Conservation (phyloP, 2,113 vertebrate species). For the Lethenteron camtschaticum region DNA sequence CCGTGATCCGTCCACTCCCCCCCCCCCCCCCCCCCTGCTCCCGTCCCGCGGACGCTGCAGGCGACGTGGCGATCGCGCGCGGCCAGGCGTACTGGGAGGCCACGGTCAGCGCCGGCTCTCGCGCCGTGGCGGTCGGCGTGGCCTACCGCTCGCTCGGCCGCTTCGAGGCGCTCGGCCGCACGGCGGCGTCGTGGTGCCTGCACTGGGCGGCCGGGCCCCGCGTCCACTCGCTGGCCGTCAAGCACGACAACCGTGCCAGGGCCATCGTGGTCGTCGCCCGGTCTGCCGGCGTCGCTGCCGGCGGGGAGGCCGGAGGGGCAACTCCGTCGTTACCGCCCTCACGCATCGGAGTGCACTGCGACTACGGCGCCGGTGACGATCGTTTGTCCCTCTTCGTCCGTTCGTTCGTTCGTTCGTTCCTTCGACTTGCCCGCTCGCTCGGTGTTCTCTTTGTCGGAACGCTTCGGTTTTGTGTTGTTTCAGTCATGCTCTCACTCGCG, state of each 20-base stretch:
- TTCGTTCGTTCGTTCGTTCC: not conserved
- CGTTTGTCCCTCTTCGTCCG: not conserved
- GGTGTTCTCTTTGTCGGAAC: too few species aligned
- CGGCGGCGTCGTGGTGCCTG: conserved; percentile 62
- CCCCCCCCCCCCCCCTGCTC: not conserved
- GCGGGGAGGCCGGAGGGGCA: too few species aligned
- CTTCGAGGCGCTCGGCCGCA: conserved; percentile 86
- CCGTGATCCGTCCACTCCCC: not conserved
- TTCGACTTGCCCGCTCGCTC: too few species aligned
- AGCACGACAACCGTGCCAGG: conserved; percentile 85
- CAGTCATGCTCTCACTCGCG: too few species aligned
- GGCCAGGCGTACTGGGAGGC: conserved; percentile 91
- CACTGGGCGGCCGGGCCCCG: conserved; percentile 94
- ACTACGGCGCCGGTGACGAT: conserved; percentile 56
- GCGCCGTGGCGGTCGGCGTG: conserved; percentile 55
- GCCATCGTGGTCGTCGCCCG: conserved; percentile 31
- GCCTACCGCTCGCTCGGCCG: conserved; percentile 59
- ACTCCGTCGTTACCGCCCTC: conserved; percentile 29
- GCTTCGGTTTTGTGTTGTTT: too few species aligned
- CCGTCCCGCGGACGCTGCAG: conserved; percentile 13
- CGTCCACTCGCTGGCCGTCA: conserved; percentile 65
- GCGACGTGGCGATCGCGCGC: conserved; percentile 51
- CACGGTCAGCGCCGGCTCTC: conserved; percentile 65
- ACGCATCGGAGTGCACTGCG: conserved; percentile 60
- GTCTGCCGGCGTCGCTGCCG: too few species aligned